Percentiles rank a stretch among this genome's conserved stretches.
These are phyloP conservation scores for Coluber constrictor DNA, from an alignment of 2,797 vertebrate species.

Conservation along the genomic window DNA sequence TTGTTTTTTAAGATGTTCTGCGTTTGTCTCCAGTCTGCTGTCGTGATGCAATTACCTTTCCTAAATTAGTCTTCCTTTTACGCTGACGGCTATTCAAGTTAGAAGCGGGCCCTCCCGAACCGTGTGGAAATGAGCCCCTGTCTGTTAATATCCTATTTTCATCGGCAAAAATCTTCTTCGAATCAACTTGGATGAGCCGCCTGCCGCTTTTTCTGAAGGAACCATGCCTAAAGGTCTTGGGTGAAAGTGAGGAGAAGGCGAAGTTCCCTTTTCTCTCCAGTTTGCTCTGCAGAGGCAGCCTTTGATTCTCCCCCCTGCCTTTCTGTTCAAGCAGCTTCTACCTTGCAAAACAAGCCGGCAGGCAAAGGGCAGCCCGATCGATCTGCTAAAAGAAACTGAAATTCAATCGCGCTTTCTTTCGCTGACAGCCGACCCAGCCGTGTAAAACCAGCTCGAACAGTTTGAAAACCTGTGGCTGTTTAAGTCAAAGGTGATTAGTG, in stretches of 20 bases:
- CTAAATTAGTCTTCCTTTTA: not conserved
- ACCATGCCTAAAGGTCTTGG: not conserved
- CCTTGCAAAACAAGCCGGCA: not conserved
- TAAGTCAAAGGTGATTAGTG: not conserved
- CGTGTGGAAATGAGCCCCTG: not conserved
- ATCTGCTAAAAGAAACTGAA: not conserved
- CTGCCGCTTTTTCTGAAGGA: not conserved
- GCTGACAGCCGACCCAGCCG: not conserved
- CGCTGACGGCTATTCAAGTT: not conserved
- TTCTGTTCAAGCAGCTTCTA: not conserved
- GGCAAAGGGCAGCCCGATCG: not conserved
- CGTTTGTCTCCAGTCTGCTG: not conserved
- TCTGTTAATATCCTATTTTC: not conserved
- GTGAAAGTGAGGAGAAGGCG: not conserved
- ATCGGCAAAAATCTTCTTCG: not conserved
- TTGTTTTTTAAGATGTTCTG: not conserved
- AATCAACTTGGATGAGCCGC: not conserved
- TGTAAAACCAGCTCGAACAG: not conserved
- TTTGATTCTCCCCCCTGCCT: too few relatives aligned
- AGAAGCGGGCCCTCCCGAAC: not conserved
- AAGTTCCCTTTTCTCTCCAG: not conserved
- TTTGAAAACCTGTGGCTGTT: not conserved
- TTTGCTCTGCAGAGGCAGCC: not conserved
- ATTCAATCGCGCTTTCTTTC: not conserved
- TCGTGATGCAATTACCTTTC: not conserved